phyloP scores from a whole-genome alignment of 2,888 invertebrate species.

The Dione vanillae region DNA sequence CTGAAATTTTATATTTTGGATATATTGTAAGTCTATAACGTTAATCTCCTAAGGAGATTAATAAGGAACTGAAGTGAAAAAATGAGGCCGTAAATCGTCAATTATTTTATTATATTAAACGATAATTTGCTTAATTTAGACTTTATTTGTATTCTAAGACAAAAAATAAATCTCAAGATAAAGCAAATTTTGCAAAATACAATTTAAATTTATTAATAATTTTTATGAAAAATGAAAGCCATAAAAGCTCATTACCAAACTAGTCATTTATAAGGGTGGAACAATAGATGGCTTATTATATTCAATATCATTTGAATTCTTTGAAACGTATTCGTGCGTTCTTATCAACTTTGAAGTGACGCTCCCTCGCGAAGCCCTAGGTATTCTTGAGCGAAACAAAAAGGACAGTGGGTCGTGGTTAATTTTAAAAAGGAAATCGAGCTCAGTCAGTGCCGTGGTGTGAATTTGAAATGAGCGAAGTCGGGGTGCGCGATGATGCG shows the following conservation, averaged over 20 bases:
- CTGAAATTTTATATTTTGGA: no score
- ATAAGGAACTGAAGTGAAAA: no score
- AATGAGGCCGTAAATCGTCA: no score
- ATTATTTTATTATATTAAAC: neutral
- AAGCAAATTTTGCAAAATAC: no score
- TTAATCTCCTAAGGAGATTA: no score
- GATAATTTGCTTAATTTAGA: no score
- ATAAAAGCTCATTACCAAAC: constrained; percentile 22
- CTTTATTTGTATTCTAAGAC: no score
- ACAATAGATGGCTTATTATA: constrained; percentile 42
- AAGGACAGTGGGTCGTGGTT: constrained; percentile 79
- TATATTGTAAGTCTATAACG: no score
- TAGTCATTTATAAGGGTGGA: constrained; percentile 31
- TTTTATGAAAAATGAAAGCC: neutral
- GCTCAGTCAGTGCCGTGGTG: constrained; percentile 65
- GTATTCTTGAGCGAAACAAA: constrained; percentile 73
- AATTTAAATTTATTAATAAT: neutral
- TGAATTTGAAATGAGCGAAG: constrained; percentile 72
- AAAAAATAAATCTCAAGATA: no score
- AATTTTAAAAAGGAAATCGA: constrained; percentile 83
- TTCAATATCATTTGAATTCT: constrained; percentile 43
- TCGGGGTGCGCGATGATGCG: constrained; percentile 79
- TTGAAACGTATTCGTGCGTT: constrained; percentile 50
- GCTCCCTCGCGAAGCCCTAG: constrained; percentile 61
- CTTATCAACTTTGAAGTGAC: constrained; percentile 60